Evolutionary conservation across 2,113 vertebrate genomes (phyloP).

Genomic region (Leptosomus discolor): DNA sequence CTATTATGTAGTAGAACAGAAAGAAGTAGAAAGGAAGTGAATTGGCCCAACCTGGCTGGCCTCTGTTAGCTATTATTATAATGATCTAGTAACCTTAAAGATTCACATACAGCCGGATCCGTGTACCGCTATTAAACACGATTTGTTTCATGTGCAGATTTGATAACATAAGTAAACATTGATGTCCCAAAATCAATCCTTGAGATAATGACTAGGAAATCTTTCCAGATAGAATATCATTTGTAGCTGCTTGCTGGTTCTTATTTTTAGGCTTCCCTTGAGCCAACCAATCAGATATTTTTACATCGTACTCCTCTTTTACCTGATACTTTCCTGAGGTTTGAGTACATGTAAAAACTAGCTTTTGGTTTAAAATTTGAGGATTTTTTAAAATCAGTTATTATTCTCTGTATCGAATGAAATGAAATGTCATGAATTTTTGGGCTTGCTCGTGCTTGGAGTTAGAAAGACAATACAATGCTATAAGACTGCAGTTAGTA

Average conservation of each 20-base stretch:
- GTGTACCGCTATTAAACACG: neutral
- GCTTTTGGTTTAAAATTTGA: neutral
- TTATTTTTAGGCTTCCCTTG: neutral
- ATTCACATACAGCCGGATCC: constrained; percentile 8
- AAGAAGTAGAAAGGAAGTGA: neutral
- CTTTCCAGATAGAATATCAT: neutral
- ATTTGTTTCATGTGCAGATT: neutral
- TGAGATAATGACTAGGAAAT: neutral
- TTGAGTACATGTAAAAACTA: neutral
- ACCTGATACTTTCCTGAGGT: neutral
- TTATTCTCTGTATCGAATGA: neutral
- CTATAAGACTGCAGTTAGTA: neutral
- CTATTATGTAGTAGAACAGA: neutral
- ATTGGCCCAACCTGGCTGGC: neutral
- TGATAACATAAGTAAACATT: neutral
- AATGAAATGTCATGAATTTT: neutral
- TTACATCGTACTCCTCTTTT: neutral
- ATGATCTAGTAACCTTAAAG: neutral
- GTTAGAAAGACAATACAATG: neutral
- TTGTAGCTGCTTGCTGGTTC: neutral
- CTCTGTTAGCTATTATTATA: neutral
- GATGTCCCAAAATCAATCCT: neutral
- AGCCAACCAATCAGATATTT: neutral
- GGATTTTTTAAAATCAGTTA: neutral
- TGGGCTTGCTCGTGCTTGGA: neutral